Conservation (phyloP, 2,888 invertebrate species). For the Pherbina coryleti region DNA sequence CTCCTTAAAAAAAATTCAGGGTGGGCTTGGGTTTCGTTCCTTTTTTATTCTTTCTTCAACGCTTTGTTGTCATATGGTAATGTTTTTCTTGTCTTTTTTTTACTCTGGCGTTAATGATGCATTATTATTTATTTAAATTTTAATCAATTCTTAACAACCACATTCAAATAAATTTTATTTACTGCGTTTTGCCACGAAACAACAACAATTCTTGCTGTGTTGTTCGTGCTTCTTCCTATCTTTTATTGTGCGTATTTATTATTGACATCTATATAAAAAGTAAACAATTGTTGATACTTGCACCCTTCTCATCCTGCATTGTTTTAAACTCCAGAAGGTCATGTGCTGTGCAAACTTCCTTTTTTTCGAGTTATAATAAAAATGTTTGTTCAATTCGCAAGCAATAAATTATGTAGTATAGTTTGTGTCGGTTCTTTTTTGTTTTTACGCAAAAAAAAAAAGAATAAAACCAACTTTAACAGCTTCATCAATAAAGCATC, state of each 20-base stretch:
- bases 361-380: not conserved
- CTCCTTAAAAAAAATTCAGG: slow-evolving; percentile 20
- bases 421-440: not conserved
- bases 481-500: slow-evolving; percentile 1
- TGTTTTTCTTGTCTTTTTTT: not conserved
- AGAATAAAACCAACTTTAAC: not conserved
- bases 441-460: not conserved
- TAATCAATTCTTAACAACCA: not conserved
- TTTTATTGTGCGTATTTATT: not conserved
- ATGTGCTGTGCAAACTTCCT: not conserved
- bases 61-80: not conserved
- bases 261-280: slow-evolving; percentile 2
- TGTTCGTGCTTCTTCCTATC: not conserved
- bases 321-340: not conserved
- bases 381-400: not conserved
- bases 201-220: too few relatives aligned
- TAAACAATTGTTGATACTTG: not conserved
- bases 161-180: not conserved
- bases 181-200: too few relatives aligned
- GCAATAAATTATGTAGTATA: slow-evolving; percentile 11
- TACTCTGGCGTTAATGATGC: slow-evolving; percentile 9
- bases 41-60: not conserved
- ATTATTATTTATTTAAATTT: slow-evolving; percentile 13
- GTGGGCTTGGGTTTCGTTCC: not conserved
- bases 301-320: not conserved